phyloP scores from a whole-genome alignment of 53 echinoderm and acorn worm genomes.

The Paelopatides confundens region DNA sequence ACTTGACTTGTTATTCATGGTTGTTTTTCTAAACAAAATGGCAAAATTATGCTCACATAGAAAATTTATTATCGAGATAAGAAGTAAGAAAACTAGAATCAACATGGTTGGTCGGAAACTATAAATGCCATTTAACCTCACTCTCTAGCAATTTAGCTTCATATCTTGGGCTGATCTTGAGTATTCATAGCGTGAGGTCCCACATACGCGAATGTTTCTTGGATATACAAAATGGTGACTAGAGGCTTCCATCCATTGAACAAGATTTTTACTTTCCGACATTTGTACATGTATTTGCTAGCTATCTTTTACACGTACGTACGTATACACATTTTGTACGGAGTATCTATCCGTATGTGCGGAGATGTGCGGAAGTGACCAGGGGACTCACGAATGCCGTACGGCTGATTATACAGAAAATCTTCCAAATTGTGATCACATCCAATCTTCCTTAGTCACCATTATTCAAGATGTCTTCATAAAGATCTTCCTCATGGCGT shows the following conservation, averaged over 20 bases:
- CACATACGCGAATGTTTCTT: slow-evolving; percentile 22
- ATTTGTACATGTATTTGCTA: background rate
- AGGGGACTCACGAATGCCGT: slow-evolving; percentile 16
- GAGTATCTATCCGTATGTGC: background rate
- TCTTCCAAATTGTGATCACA: slow-evolving; percentile 16
- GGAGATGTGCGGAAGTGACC: slow-evolving; percentile 13
- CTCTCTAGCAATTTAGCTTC: slow-evolving; percentile 3
- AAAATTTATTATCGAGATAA: background rate
- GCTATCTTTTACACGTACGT: background rate
- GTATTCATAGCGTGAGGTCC: slow-evolving; percentile 27
- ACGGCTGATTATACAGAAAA: slow-evolving; percentile 1
- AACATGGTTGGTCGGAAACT: slow-evolving; percentile 28
- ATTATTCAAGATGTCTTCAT: slow-evolving; percentile 20
- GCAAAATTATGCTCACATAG: background rate
- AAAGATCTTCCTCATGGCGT: slow-evolving; percentile 25
- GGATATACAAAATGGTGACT: slow-evolving; percentile 2
- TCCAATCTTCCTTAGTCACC: background rate
- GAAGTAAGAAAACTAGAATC: background rate
- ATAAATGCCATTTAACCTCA: slow-evolving; percentile 16
- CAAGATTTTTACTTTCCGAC: background rate
- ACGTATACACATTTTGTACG: background rate
- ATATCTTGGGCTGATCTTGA: slow-evolving; percentile 14
- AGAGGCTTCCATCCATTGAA: slow-evolving; percentile 30
- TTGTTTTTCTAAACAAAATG: too few relatives aligned
- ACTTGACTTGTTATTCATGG: too few relatives aligned